Evolutionary conservation across 2,113 vertebrate species (phyloP), one percentile per base, ranked within the genome.

Genomic region (Pseudolaguvia tuberculata): DNA sequence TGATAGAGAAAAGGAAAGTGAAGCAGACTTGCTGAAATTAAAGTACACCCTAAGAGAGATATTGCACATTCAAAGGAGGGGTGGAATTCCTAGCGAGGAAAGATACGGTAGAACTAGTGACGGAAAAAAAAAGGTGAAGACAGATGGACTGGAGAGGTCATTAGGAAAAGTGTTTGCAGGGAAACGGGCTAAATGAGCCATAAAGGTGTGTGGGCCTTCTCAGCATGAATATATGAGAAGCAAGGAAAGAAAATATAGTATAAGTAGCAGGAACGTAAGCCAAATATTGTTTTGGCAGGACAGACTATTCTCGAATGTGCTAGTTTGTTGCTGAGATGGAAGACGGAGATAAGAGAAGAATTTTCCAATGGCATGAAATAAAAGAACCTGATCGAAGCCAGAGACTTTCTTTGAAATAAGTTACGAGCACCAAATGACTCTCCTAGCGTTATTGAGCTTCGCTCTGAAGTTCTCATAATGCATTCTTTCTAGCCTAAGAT

Each of bases 51-150:
- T 75, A 67, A 50, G 53, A 67, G 59, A 72, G 70, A 55, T 23
- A 11, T 55, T 51, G 56, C 23, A 55, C 14, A 51, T 50, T 63
- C 72, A 55, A 27, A 45, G 59, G 12, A 48, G 12, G 75, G 17
- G 42, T 56, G 73, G 58, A 77, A 48, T 66, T 63, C 39, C 70
- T 72, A 56, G 25, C 51, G 63, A 73, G 68, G 31, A 52, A 61
- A 68, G 39, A 25, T 65, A 45, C 42, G 42, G 45, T 31, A 20
- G 63, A 47, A 29, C 55, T 50, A 31, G 63, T 29, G 63, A 29
- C 47, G 42, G n/a, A 23, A 35, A 35, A 35, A 42, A 6, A 42
- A 23, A 23, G 29, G 27, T 35, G 42, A 68, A 67, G 21, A 59
- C 48, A 59, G 63, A 57, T 58, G 42, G 50, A 23, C 61, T 21